Conservation (phyloP, 2,888 invertebrate genomes). For the Balanococcus diminutus region DNA sequence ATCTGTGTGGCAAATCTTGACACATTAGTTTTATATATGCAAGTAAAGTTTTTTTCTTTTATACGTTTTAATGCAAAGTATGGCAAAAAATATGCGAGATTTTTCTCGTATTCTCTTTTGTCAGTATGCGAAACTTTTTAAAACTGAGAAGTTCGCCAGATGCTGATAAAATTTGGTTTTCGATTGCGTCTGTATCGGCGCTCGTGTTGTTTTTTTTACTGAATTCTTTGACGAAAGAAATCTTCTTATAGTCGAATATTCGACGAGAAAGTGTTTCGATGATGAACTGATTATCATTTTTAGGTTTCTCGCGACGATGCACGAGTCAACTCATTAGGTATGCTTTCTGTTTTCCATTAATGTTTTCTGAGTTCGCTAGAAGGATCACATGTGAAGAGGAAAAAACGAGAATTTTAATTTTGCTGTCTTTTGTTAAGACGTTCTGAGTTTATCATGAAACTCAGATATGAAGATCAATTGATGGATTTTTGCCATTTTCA, state of each 20-base stretch:
- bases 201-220: not conserved
- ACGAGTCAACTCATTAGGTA: no score
- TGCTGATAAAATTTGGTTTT: slow-evolving; percentile 41
- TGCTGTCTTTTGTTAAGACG: no score
- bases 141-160: slow-evolving; percentile 33
- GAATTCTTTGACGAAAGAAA: not conserved
- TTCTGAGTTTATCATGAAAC: no score
- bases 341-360: no score
- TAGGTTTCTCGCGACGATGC: not conserved
- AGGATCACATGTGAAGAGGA: no score
- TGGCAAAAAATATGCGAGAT: slow-evolving; percentile 16
- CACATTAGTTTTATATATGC: not conserved
- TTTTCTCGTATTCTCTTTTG: slow-evolving; percentile 34
- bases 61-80: slow-evolving; percentile 40
- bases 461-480: no score
- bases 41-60: not conserved
- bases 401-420: no score
- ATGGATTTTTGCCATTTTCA: no score
- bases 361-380: no score
- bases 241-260: not conserved
- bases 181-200: slow-evolving; percentile 8
- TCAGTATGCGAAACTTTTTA: not conserved
- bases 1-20: slow-evolving; percentile 6
- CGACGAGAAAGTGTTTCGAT: not conserved
- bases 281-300: not conserved